A percentile compares a stretch with the other conserved stretches of the same genome.
Conservation (phyloP, 2,888 invertebrate species). For the Heliothis peltigera region DNA sequence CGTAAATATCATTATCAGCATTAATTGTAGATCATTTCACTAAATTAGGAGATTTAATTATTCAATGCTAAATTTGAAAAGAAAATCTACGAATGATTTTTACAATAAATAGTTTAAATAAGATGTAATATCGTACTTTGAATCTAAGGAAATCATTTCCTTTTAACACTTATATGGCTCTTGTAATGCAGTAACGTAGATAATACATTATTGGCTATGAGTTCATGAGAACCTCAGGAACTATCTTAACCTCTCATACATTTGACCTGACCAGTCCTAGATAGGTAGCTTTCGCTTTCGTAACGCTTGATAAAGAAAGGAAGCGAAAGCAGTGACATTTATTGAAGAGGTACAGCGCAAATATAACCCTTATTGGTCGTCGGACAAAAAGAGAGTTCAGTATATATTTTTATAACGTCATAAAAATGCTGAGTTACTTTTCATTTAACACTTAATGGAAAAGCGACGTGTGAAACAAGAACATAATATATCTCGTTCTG, state of each 20-base stretch:
- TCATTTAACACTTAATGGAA: constrained; percentile 64
- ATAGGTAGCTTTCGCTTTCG: constrained; percentile 52
- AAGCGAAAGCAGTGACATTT: constrained; percentile 42
- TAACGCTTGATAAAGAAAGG: constrained; percentile 27
- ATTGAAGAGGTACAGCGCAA: constrained; percentile 19
- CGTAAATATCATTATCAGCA: constrained; percentile 2
- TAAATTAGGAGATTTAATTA: not conserved
- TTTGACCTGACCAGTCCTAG: constrained; percentile 50
- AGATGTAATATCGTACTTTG: not conserved
- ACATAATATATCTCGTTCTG: constrained; percentile 85
- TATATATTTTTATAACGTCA: constrained; percentile 21
- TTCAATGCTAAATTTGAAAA: too few species aligned
- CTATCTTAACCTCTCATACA: constrained; percentile 34
- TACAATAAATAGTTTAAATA: too few species aligned
- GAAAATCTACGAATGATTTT: too few species aligned
- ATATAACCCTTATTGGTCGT: too few species aligned
- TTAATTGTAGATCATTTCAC: not conserved
- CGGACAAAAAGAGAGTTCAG: constrained; percentile 10
- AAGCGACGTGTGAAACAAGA: constrained; percentile 73
- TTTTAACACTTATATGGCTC: constrained; percentile 2
- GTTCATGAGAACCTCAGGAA: constrained; percentile 14
- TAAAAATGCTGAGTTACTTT: constrained; percentile 43
- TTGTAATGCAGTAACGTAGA: not conserved
- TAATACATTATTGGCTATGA: constrained; percentile 9
- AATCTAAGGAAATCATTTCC: constrained; percentile 11